Percentiles rank a stretch among this genome's conserved stretches.
phyloP scores from a whole-genome alignment of 2,888 invertebrate genomes.

The Pycnomerus fuliginosus region DNA sequence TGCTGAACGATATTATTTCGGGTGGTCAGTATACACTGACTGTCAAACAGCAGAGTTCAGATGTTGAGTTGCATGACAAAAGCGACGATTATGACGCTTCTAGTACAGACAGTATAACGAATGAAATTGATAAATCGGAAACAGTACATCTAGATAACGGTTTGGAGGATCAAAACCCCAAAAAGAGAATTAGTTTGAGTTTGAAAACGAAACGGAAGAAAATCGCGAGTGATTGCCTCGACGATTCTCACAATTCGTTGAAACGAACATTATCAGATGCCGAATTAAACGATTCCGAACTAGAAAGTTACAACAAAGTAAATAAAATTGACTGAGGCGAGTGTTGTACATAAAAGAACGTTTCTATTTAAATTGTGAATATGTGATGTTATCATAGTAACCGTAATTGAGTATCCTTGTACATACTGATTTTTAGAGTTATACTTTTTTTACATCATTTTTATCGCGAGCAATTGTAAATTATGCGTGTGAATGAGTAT shows the following conservation, averaged over 20 bases:
- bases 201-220: slow-evolving; percentile 14
- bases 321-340: slow-evolving; percentile 3
- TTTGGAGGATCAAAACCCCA: slow-evolving; percentile 10
- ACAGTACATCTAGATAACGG: slow-evolving; percentile 22
- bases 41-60: too few species aligned
- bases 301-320: slow-evolving; percentile 14
- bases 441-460: slow-evolving; percentile 51
- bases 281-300: slow-evolving; percentile 23
- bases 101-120: too few species aligned
- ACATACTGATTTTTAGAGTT: slow-evolving; percentile 42
- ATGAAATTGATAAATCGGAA: too few species aligned
- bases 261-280: slow-evolving; percentile 26
- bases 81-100: too few species aligned
- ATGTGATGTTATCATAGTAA: slow-evolving; percentile 35
- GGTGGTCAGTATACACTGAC: slow-evolving; percentile 32
- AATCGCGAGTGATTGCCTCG: slow-evolving; percentile 15
- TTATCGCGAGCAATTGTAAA: slow-evolving; percentile 45
- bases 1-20: slow-evolving; percentile 42
- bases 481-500: slow-evolving; percentile 43
- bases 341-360: slow-evolving; percentile 4
- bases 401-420: slow-evolving; percentile 28
- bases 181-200: slow-evolving; percentile 17
- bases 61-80: too few species aligned
- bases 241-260: slow-evolving; percentile 20
- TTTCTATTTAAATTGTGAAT: slow-evolving; percentile 28